Percentiles rank a stretch among this genome's conserved stretches.
phyloP scores from a whole-genome alignment of 2,113 vertebrate genomes.

The Taxidea taxus region DNA sequence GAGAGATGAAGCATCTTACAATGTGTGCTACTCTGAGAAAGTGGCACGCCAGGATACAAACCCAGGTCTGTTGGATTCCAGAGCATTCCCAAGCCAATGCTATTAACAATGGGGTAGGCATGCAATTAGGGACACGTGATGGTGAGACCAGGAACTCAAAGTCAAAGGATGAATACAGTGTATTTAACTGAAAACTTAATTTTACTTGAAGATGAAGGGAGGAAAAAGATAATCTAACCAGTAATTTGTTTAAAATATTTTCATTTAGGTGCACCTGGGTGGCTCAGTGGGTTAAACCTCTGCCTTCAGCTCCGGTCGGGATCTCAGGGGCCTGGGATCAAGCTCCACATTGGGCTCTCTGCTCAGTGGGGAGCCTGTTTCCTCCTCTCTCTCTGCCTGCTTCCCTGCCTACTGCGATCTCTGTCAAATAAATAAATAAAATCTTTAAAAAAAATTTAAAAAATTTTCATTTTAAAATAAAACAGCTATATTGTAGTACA shows the following conservation, averaged over 20 bases:
- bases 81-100: neutral
- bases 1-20: neutral
- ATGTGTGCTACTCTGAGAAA: neutral
- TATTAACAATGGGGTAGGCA: neutral
- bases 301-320: no score
- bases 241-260: neutral
- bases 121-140: neutral
- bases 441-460: no score
- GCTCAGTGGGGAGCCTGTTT: no score
- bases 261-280: neutral
- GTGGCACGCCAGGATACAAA: neutral
- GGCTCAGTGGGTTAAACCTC: no score
- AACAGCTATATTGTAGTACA: neutral
- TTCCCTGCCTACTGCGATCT: no score
- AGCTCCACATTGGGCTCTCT: no score
- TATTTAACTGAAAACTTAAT: neutral
- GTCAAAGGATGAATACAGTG: neutral
- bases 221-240: neutral
- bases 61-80: neutral
- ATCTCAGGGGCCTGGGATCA: no score
- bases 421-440: no score
- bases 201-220: neutral
- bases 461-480: neutral
- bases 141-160: neutral
- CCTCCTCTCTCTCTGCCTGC: no score